A percentile compares a stretch with the other conserved stretches of the same genome.
phyloP scores from a whole-genome alignment of 2,888 invertebrate genomes.

The Quadriops clusia region DNA sequence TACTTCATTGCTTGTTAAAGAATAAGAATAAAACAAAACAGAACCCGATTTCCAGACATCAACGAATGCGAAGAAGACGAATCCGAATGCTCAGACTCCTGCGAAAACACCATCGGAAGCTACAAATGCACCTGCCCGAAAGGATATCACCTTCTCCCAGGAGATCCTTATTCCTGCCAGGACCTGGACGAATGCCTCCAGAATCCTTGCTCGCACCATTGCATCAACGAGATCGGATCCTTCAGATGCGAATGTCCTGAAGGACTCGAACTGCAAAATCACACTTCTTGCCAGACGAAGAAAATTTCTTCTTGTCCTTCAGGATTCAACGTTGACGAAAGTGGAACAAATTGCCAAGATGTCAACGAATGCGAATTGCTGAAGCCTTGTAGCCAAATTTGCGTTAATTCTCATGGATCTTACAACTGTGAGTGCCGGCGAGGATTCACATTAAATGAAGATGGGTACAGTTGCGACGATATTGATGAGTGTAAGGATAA shows the following conservation, averaged over 20 bases:
- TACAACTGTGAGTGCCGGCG: conserved; percentile 48
- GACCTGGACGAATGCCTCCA: conserved; percentile 33
- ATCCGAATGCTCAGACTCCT: conserved; percentile 39
- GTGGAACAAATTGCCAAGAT: conserved; percentile 33
- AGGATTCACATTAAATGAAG: conserved; percentile 40
- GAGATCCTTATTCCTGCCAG: conserved; percentile 27
- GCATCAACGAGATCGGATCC: conserved; percentile 49
- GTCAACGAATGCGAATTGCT: conserved; percentile 30
- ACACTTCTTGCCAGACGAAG: conserved; percentile 30
- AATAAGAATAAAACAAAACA: no score
- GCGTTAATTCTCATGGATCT: conserved; percentile 39
- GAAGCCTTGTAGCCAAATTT: conserved; percentile 37
- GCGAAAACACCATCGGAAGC: conserved; percentile 42
- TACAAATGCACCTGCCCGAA: conserved; percentile 39
- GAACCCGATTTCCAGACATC: conserved; percentile 30
- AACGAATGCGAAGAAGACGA: conserved; percentile 36
- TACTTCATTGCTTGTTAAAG: no score
- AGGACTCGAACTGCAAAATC: conserved; percentile 19
- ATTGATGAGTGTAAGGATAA: conserved; percentile 29
- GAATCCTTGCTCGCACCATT: conserved; percentile 41
- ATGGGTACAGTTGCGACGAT: conserved; percentile 35
- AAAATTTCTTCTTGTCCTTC: conserved; percentile 33
- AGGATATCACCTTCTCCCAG: conserved; percentile 31
- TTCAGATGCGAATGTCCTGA: conserved; percentile 41
- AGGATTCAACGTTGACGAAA: conserved; percentile 33